Evolutionary conservation across 2,888 invertebrate genomes (phyloP).

Genomic region (Perizoma flavofasciatum): DNA sequence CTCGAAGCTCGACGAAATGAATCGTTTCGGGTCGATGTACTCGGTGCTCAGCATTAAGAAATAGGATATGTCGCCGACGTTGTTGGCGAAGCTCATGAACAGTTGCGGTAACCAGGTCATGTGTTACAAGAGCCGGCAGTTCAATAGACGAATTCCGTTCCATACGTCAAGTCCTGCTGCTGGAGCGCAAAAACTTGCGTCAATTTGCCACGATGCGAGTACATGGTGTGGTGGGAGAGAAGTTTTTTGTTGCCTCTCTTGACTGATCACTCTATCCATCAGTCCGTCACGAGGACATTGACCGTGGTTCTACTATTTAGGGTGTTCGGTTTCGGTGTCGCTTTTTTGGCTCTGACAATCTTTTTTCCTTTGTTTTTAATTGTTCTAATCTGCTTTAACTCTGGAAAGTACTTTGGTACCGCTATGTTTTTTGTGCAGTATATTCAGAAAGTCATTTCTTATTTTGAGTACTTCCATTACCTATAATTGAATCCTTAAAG

Average conservation of each 20-base stretch:
- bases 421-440: not conserved
- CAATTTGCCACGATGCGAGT: conserved; percentile 63
- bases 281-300: conserved; percentile 73
- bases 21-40: conserved; percentile 62
- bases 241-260: conserved; percentile 72
- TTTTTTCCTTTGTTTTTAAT: conserved; percentile 13
- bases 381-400: conserved; percentile 1
- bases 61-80: conserved; percentile 62
- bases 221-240: conserved; percentile 55
- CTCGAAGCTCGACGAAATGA: conserved; percentile 35
- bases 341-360: conserved; percentile 16
- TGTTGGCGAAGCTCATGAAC: conserved; percentile 51
- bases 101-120: conserved; percentile 57
- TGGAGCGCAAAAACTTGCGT: conserved; percentile 69
- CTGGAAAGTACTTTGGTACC: conserved; percentile 1
- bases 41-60: conserved; percentile 56
- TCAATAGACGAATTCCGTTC: conserved; percentile 67
- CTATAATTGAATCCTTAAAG: too few species aligned
- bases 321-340: conserved; percentile 59
- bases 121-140: conserved; percentile 53
- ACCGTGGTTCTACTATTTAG: conserved; percentile 73
- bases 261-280: conserved; percentile 69
- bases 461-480: too few species aligned
- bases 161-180: conserved; percentile 53
- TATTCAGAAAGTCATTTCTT: too few species aligned